Base-by-base conservation (phyloP, 1,140 invertebrate genomes). In the Polyergus mexicanus region DNA sequence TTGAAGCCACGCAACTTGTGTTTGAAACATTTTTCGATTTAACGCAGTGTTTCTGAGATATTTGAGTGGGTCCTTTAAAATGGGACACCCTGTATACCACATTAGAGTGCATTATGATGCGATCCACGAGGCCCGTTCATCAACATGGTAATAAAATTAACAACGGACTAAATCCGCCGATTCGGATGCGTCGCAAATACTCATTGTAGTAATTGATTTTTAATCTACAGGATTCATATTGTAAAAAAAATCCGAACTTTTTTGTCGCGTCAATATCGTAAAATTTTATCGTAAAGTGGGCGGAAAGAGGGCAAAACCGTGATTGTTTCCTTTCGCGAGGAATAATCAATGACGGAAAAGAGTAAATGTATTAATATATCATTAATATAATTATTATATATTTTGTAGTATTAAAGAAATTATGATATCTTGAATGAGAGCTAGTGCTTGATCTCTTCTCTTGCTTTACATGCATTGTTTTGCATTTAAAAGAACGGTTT, bases 81-180 rank as follows among this genome's bases (percentile, higher is more conserved):
- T n/a, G n/a, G n/a, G n/a, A n/a, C n/a, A n/a, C n/a, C n/a, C n/a
- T n/a, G n/a, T n/a, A n/a, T n/a, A 28, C 25, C 19, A 51, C 19
- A 58, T 22, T 77, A 92, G 91, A 91, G 66, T 86, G 86, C 92
- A 91, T 92, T 93, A 91, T 87, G 83, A 86, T 80, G 66, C 88
- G 74, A 75, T 77, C 84, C 88, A 74, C 71, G 68, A 71, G 78
- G 47, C 68, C 62, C 78, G 86, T 86, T 86, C 84, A 66, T 90
- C 84, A 88, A 60, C 62, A 25, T 28, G 63, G 56, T 83, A 78
- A 60, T 69, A 87, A 88, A 92, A 94, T 94, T 92, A 93, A 94
- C 89, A 89, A 92, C 86, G 89, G 92, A 94, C 94, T 91, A 94
- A 92, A 89, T 77, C 76, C 25, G n/a, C 13, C 11, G 65, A 77